These are phyloP conservation scores for Chironex yamaguchii DNA, from an alignment of 30 jellyfish, hydroid and myxozoan genomes.

Conservation along the genomic window DNA sequence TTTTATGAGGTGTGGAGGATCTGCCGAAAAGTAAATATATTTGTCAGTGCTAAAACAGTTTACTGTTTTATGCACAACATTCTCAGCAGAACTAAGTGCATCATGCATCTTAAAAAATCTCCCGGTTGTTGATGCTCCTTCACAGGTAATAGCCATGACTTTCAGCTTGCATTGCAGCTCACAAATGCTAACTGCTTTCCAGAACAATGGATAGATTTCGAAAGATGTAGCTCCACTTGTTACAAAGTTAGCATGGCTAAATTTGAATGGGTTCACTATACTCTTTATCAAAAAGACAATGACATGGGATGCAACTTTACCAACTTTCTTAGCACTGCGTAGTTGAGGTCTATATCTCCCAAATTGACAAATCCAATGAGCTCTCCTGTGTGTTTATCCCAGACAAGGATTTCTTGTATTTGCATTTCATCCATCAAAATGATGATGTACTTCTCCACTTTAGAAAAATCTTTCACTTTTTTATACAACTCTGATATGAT, in stretches of 20 bases:
- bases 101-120: constrained; percentile 31
- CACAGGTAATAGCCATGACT: constrained; percentile 76
- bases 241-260: constrained; percentile 69
- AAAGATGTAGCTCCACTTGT: constrained; percentile 52
- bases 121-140: constrained; percentile 78
- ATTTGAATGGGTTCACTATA: constrained; percentile 44
- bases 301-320: too few species aligned
- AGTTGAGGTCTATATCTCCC: constrained; percentile 49
- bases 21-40: constrained; percentile 6
- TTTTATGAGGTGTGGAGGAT: constrained; percentile 22
- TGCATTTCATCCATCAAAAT: constrained; percentile 56
- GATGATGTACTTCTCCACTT: neutral
- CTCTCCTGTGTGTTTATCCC: constrained; percentile 60
- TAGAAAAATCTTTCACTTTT: neutral
- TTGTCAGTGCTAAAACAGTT: constrained; percentile 47
- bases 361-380: constrained; percentile 58
- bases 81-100: constrained; percentile 35
- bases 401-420: constrained; percentile 25
- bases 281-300: constrained; percentile 59
- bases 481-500: constrained; percentile 14
- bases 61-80: constrained; percentile 49
- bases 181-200: constrained; percentile 63
- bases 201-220: constrained; percentile 57
- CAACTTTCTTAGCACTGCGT: too few species aligned
- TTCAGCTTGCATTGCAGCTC: constrained; percentile 39